Base-by-base conservation (phyloP, 2,797 vertebrate species). In the Platalea minor region DNA sequence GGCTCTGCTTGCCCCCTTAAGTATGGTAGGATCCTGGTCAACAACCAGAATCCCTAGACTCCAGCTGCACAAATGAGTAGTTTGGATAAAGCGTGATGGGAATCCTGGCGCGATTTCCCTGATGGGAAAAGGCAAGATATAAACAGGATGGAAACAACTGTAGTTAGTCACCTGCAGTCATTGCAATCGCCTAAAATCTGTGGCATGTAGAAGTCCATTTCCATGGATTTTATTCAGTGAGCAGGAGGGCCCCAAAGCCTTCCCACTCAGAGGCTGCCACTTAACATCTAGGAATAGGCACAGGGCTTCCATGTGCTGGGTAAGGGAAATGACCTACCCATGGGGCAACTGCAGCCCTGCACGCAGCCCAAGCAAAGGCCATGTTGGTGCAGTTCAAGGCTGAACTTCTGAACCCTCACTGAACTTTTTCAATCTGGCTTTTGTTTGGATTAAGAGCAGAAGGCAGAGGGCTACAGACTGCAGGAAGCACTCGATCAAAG, bases 401-500 rank as follows among this genome's bases (percentile, higher is more conserved):
- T 96, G 91, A 96, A 97, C 90, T 95, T 88, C 75, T 94, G 95
- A 97, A 95, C 96, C 46, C 53, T 80, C 41, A 35, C 12, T 70
- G 89, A 96, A 89, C 87, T 92, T 89, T 79, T 95, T 81, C 94
- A 97, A 17, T 85, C 79, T 56, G 79, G 79, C 74, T 94, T 95
- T 96, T 93, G 79, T 97, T 94, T 97, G 90, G 93, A 96, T 94
- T 93, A 92, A 93, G 70, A 95, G 91, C 91, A 95, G 85, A 94
- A 97, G 60, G 83, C 91, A 96, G 89, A 89, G 67, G 88, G 88
- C 85, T 94, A 77, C 53, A 96, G 78, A 85, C 87, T 86, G 79
- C 87, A 96, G 96, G 97, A 97, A 96, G 84, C 91, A 95, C 84
- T 97, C 17, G 35, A 96, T 97, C 90, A 96, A 95, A 96, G 93